Conservation (phyloP, 1,140 invertebrate genomes). For the Bombus terrestris region DNA sequence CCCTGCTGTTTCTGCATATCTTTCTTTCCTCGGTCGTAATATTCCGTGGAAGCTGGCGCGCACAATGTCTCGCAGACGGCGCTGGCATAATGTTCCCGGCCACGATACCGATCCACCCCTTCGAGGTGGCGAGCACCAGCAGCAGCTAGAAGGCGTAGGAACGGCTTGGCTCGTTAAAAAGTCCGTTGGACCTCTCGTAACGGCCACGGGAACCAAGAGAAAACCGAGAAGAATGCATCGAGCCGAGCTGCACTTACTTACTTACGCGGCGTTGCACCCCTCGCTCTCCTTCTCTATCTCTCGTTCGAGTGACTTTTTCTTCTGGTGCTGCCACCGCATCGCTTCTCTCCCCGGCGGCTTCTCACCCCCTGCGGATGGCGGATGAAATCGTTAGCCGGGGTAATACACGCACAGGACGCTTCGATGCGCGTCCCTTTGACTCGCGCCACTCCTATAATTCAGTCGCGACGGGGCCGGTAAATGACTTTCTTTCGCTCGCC, state of each 20-base stretch:
- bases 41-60: conserved; percentile 20
- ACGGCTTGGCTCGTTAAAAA: conserved; percentile 60
- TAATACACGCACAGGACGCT: conserved; percentile 20
- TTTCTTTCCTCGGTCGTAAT: conserved; percentile 31
- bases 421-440: conserved; percentile 33
- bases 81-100: conserved; percentile 42
- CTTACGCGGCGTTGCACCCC: conserved; percentile 39
- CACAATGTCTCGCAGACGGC: conserved; percentile 51
- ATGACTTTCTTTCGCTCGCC: conserved; percentile 28
- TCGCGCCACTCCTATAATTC: conserved; percentile 1
- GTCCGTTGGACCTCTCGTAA: conserved; percentile 54
- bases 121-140: conserved; percentile 28
- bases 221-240: conserved; percentile 43
- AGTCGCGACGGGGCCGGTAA: conserved; percentile 13
- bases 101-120: conserved; percentile 44
- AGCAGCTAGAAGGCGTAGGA: neutral
- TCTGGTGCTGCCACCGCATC: neutral
- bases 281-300: conserved; percentile 10
- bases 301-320: conserved; percentile 39
- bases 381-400: conserved; percentile 56
- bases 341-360: neutral
- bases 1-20: conserved; percentile 25
- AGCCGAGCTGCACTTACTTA: conserved; percentile 47
- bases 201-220: conserved; percentile 13
- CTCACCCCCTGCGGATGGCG: conserved; percentile 35